phyloP scores from a whole-genome alignment of 2,888 invertebrate genomes.

The Heliconius charithonia region DNA sequence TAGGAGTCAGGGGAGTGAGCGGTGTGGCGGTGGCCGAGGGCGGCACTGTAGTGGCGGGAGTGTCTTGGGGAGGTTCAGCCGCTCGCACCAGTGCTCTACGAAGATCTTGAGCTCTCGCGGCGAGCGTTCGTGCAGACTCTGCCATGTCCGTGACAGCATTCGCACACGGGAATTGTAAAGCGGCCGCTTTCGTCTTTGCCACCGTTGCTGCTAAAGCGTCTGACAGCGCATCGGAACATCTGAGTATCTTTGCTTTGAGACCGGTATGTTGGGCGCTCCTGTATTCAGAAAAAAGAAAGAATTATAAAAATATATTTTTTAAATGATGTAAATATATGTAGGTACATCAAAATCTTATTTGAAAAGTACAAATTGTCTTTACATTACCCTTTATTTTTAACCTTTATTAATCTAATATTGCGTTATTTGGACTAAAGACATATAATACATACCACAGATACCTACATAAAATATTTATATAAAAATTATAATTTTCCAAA shows the following conservation, averaged over 20 bases:
- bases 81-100: conserved; percentile 89
- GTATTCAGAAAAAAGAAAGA: conserved; percentile 30
- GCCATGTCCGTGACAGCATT: conserved; percentile 97
- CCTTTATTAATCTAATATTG: neutral
- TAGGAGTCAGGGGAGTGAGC: conserved; percentile 68
- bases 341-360: neutral
- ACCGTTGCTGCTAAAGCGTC: conserved; percentile 93
- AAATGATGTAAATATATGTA: too few relatives aligned
- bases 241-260: conserved; percentile 88
- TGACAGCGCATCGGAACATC: conserved; percentile 91
- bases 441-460: neutral
- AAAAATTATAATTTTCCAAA: too few relatives aligned
- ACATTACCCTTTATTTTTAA: too few relatives aligned
- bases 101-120: conserved; percentile 91
- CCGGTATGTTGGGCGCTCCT: conserved; percentile 91
- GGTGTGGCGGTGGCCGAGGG: conserved; percentile 68
- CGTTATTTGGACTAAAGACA: neutral
- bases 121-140: conserved; percentile 93
- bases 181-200: conserved; percentile 94
- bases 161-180: conserved; percentile 95
- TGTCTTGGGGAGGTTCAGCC: conserved; percentile 77
- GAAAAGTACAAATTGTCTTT: neutral
- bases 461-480: too few relatives aligned
- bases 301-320: too few relatives aligned
- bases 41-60: conserved; percentile 66